Evolutionary conservation across 2,113 vertebrate genomes (phyloP).

Genomic region (Sciurus niger): DNA sequence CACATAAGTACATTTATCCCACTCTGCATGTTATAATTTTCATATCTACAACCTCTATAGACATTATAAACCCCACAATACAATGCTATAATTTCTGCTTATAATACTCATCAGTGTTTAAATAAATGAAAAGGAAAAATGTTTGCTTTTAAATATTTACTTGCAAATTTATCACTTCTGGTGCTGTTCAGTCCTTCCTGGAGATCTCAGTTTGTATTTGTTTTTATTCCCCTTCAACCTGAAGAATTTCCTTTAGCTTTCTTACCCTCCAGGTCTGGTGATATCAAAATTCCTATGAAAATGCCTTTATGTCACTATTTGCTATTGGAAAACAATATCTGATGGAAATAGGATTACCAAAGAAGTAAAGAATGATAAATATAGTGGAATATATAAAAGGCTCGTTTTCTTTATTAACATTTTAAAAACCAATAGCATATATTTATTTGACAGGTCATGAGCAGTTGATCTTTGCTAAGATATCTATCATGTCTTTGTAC

Average conservation of each 20-base stretch:
- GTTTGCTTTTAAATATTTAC: constrained; percentile 50
- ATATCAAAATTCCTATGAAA: background rate
- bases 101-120: background rate
- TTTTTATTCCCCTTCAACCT: background rate
- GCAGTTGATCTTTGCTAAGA: background rate
- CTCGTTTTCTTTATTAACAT: background rate
- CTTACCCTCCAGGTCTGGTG: background rate
- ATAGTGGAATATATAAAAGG: background rate
- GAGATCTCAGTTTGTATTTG: background rate
- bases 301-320: background rate
- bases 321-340: background rate
- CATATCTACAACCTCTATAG: background rate
- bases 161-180: constrained; percentile 15
- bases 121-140: background rate
- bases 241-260: constrained; percentile 12
- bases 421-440: background rate
- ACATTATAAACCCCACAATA: background rate
- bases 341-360: background rate
- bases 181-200: background rate
- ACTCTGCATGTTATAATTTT: background rate
- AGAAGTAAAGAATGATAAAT: background rate
- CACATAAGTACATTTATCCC: background rate
- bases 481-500: background rate
- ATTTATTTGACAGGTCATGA: background rate
- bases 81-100: background rate